A percentile compares a stretch with the other conserved stretches of the same genome.
Conservation (phyloP, 2,113 vertebrate species). For the Callithrix jacchus region DNA sequence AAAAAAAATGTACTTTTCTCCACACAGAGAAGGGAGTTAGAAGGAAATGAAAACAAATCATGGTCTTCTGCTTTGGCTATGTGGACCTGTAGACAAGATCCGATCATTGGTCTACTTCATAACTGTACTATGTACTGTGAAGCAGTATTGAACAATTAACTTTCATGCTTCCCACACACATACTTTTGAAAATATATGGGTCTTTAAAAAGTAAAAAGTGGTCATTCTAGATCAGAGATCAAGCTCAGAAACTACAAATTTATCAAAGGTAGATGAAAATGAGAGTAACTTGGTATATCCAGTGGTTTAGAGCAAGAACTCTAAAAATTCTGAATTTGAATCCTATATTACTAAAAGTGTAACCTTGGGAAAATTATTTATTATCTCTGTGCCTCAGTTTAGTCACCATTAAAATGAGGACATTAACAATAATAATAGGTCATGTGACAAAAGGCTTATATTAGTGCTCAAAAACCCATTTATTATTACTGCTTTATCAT, state of each 20-base stretch:
- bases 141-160: conserved; percentile 28
- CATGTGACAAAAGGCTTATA: background rate
- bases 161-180: background rate
- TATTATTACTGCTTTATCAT: background rate
- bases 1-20: background rate
- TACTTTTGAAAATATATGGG: background rate
- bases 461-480: background rate
- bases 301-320: background rate
- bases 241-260: background rate
- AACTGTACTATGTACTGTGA: background rate
- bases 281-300: background rate
- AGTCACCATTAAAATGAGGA: background rate
- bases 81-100: background rate
- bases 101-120: background rate
- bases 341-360: background rate
- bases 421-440: background rate
- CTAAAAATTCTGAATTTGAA: conserved; percentile 8
- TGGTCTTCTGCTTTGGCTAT: background rate
- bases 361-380: background rate
- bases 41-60: background rate
- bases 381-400: background rate
- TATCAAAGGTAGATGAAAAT: background rate
- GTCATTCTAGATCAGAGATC: background rate
- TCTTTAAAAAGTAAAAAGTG: conserved; percentile 15
- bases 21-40: background rate